Conservation (phyloP, 2,888 invertebrate species). For the Drosophila testacea region DNA sequence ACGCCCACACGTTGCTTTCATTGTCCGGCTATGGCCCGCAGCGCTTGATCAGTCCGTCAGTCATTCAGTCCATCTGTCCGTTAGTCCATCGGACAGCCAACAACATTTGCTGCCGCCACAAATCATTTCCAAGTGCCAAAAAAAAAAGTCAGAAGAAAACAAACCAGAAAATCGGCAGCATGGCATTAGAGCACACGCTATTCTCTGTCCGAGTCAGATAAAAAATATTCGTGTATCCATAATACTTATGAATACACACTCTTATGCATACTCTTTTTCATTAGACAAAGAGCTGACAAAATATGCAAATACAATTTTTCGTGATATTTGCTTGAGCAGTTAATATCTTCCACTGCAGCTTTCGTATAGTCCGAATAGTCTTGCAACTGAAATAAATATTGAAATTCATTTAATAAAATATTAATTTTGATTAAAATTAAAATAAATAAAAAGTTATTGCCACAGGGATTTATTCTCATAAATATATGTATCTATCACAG, state of each 20-base stretch:
- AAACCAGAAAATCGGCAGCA: conserved; percentile 27
- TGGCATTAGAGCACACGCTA: conserved; percentile 69
- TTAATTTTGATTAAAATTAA: neutral
- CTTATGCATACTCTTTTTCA: conserved; percentile 7
- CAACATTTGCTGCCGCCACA: conserved; percentile 70
- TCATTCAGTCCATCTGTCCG: conserved; percentile 29
- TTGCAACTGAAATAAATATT: neutral
- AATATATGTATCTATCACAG: too few relatives aligned
- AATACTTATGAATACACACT: conserved; percentile 1
- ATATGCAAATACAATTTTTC: conserved; percentile 31
- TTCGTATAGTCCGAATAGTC: neutral
- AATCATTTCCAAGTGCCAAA: conserved; percentile 78
- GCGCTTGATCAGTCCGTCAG: conserved; percentile 38
- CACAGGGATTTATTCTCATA: neutral
- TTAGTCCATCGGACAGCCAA: conserved; percentile 51
- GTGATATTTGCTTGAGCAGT: conserved; percentile 29
- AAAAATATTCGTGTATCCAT: conserved; percentile 24
- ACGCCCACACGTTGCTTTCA: conserved; percentile 57
- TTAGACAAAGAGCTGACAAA: conserved; percentile 27
- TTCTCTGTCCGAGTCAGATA: conserved; percentile 37
- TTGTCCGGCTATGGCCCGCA: conserved; percentile 52
- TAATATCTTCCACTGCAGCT: conserved; percentile 47
- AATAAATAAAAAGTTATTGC: neutral
- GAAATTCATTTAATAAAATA: neutral
- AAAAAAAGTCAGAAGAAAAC: conserved; percentile 33